phyloP scores from a whole-genome alignment of 2,888 invertebrate species.

The Artemia sinica region DNA sequence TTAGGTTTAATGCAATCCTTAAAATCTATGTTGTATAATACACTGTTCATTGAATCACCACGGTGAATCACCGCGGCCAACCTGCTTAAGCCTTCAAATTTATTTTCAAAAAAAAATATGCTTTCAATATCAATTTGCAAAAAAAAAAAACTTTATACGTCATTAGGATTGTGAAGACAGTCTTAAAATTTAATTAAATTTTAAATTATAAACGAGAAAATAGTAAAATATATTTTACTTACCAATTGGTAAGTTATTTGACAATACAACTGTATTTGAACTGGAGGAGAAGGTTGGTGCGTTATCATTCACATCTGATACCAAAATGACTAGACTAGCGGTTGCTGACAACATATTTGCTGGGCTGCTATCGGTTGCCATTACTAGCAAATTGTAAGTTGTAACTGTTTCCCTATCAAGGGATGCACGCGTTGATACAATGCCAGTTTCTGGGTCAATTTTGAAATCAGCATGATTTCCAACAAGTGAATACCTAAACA shows the following conservation, averaged over 20 bases:
- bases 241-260: constrained; percentile 57
- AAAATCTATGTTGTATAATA: too few relatives aligned
- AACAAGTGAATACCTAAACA: constrained; percentile 49
- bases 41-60: too few relatives aligned
- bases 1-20: too few relatives aligned
- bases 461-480: constrained; percentile 64
- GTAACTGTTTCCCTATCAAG: constrained; percentile 63
- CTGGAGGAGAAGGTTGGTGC: constrained; percentile 39
- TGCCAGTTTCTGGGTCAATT: constrained; percentile 58
- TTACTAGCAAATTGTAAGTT: constrained; percentile 58
- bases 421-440: constrained; percentile 50
- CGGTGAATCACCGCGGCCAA: too few relatives aligned
- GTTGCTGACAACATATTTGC: constrained; percentile 66
- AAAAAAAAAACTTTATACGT: too few relatives aligned
- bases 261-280: constrained; percentile 59
- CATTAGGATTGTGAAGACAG: too few relatives aligned
- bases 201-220: too few relatives aligned
- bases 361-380: constrained; percentile 72
- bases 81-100: too few relatives aligned
- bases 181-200: too few relatives aligned
- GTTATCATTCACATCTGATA: constrained; percentile 34
- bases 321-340: constrained; percentile 48
- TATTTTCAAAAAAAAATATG: too few relatives aligned
- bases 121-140: too few relatives aligned
- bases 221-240: constrained; percentile 27